Evolutionary conservation across 2,113 vertebrate species (phyloP), one percentile per base, ranked within the genome.

Genomic region (Thomomys bottae): DNA sequence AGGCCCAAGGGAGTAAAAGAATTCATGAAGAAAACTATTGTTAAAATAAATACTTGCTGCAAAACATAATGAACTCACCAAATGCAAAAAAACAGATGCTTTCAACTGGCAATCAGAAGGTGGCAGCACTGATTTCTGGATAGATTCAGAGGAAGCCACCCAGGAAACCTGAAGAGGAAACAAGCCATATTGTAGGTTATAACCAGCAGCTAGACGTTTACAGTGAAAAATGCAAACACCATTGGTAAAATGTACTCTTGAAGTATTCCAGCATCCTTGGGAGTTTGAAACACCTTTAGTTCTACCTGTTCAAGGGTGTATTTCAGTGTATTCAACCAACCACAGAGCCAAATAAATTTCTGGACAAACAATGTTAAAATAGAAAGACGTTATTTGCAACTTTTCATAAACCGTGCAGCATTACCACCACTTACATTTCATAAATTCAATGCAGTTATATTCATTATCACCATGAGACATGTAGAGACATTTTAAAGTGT

Each of bases 81-180:
- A 89, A 68, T 87, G 23, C 40, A 38, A 49, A 91, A 81, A 77
- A 91, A 76, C 36, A 36, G 4, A 66, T 36, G 20, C 49, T 75
- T 97, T n/a, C 96, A 90, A 2, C 42, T 49, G 30, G 88, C 67
- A 49, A 96, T 92, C 98, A 98, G 97, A 94, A 98, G 98, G 77
- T 98, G 98, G 97, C 98, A 98, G 97, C 90, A 97, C 97, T 82
- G 97, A 89, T 98, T 61, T 26, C 95, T 94, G 92, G 95, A 97
- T 92, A 87, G 92, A 64, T 57, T 68, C 36, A 4, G n/a, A 64
- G 32, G 77, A 87, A 21, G 23, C 26, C 0, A 49, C 40, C 21
- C 75, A 68, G 63, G 75, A 92, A 59, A 57, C n/a, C 45, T 61
- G 57, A 59, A 90, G 90, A 87, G 40, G 84, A 92, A 92, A 93